Percentiles rank a stretch among this genome's conserved stretches.
Evolutionary conservation across 37 sponge, comb jelly and placozoan genomes (phyloP).

Genomic region (Spongia lamella): DNA sequence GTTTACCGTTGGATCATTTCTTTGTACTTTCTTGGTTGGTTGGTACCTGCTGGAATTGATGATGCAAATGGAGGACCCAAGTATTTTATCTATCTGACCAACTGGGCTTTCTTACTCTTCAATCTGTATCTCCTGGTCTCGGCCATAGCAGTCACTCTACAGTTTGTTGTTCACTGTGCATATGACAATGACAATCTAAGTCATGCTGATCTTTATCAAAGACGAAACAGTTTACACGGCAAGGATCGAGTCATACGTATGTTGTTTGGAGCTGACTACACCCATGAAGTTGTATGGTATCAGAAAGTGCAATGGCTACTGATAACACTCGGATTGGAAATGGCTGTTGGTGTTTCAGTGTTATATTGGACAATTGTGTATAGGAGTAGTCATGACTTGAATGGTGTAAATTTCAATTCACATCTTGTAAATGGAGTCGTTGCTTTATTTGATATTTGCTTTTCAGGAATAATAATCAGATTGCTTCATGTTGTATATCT

Average conservation of each 20-base stretch:
- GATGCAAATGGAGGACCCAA: constrained; percentile 20
- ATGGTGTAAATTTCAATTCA: constrained; percentile 31
- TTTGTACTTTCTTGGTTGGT: constrained; percentile 48
- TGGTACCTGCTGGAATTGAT: constrained; percentile 26
- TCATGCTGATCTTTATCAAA: too few relatives aligned
- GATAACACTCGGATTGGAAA: constrained; percentile 10
- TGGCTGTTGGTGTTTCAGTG: constrained; percentile 20
- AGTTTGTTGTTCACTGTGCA: constrained; percentile 1
- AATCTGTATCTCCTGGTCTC: constrained; percentile 37
- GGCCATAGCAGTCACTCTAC: constrained; percentile 35
- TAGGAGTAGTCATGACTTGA: neutral
- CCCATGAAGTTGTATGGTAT: constrained; percentile 48
- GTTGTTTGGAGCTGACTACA: too few relatives aligned
- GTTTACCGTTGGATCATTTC: constrained; percentile 50
- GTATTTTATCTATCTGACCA: constrained; percentile 72
- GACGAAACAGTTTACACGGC: too few relatives aligned
- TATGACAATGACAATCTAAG: too few relatives aligned
- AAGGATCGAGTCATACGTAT: too few relatives aligned
- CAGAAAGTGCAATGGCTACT: constrained; percentile 65
- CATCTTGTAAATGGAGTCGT: constrained; percentile 57
- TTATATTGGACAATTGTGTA: constrained; percentile 67
- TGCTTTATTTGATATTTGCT: constrained; percentile 46
- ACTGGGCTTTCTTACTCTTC: constrained; percentile 53
- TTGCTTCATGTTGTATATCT: constrained; percentile 43
- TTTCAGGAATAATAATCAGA: constrained; percentile 35